Percentiles rank a stretch among this genome's conserved stretches.
Conservation (phyloP, 2,888 invertebrate species). For the Synanthedon tipuliformis region DNA sequence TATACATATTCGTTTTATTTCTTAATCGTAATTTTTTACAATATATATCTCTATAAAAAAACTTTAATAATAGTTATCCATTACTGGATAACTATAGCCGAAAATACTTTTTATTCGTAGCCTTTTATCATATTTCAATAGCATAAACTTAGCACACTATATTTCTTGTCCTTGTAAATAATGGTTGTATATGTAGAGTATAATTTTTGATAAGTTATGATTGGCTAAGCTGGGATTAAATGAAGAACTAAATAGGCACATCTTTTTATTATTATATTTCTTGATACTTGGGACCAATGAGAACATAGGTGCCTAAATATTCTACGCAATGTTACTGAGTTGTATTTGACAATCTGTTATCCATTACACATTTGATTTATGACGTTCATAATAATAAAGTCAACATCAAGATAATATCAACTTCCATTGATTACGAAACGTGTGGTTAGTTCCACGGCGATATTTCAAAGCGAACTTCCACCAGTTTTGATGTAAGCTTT, state of each 20-base stretch:
- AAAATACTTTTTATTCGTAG: too few relatives aligned
- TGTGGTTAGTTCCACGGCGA: background rate
- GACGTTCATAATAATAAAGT: background rate
- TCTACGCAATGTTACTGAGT: background rate
- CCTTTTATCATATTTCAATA: too few relatives aligned
- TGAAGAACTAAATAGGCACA: background rate
- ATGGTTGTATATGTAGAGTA: too few relatives aligned
- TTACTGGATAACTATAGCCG: too few relatives aligned
- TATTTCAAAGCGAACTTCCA: background rate
- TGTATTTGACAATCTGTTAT: background rate
- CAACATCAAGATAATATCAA: background rate
- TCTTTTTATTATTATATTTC: background rate
- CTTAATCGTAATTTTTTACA: too few relatives aligned
- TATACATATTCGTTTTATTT: too few relatives aligned
- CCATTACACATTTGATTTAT: background rate
- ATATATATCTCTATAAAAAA: too few relatives aligned
- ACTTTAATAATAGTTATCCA: too few relatives aligned
- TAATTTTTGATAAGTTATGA: background rate
- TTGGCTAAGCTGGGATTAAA: background rate
- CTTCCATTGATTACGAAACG: background rate
- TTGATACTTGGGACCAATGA: background rate
- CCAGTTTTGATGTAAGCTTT: constrained; percentile 15
- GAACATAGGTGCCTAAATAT: background rate
- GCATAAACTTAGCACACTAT: too few relatives aligned
- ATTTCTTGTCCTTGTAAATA: too few relatives aligned